Evolutionary conservation across 2,888 invertebrate genomes (phyloP).

Genomic region (Dasypolia templi): DNA sequence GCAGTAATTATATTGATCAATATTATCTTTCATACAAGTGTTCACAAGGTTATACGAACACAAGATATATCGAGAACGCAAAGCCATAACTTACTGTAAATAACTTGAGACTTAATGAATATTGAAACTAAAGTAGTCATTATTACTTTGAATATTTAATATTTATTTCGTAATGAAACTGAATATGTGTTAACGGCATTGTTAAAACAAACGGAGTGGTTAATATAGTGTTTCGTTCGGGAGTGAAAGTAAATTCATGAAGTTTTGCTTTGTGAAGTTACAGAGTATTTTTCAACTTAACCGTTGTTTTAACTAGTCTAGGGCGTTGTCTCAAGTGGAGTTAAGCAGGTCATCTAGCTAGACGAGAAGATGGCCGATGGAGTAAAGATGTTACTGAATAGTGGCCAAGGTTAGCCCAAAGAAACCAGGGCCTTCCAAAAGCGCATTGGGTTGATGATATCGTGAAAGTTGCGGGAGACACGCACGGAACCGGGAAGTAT

Average conservation of each 20-base stretch:
- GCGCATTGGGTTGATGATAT: too few species aligned
- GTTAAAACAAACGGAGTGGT: background rate
- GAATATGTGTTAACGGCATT: slow-evolving; percentile 1
- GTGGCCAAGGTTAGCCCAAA: too few species aligned
- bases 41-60: slow-evolving; percentile 10
- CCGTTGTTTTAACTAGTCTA: background rate
- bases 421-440: too few species aligned
- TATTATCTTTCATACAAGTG: slow-evolving; percentile 18
- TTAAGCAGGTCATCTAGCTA: too few species aligned
- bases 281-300: background rate
- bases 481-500: too few species aligned
- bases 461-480: too few species aligned
- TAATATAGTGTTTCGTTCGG: background rate
- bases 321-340: too few species aligned
- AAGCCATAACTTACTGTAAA: slow-evolving; percentile 40
- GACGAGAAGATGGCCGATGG: too few species aligned
- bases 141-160: slow-evolving; percentile 35
- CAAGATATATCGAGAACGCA: slow-evolving; percentile 3
- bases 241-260: background rate
- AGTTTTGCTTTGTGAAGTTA: background rate
- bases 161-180: slow-evolving; percentile 32
- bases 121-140: slow-evolving; percentile 31
- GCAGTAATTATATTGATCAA: background rate
- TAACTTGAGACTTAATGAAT: slow-evolving; percentile 42
- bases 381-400: too few species aligned